phyloP scores from a whole-genome alignment of 2,113 vertebrate genomes.

The Rhizomys pruinosus region DNA sequence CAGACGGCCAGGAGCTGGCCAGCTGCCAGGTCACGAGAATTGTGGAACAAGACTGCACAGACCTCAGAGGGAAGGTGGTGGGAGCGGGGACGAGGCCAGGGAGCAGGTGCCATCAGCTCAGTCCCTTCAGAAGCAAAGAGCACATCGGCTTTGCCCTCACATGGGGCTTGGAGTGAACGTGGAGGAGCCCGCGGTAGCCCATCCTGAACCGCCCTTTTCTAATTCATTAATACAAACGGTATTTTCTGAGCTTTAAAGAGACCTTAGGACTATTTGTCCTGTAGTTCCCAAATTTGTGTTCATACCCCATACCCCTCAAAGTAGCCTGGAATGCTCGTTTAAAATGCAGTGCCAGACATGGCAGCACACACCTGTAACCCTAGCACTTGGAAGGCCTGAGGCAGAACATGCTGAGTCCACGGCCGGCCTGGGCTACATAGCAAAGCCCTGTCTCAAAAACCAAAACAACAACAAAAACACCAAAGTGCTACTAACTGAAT shows the following conservation, averaged over 20 bases:
- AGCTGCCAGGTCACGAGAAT: conserved; percentile 12
- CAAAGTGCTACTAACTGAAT: not conserved
- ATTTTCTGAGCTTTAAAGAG: not conserved
- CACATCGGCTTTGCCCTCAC: rapidly evolving
- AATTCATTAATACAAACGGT: not conserved
- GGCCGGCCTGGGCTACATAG: not conserved
- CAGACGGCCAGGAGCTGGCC: conserved; percentile 53
- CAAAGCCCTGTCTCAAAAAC: not conserved
- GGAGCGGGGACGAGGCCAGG: not conserved
- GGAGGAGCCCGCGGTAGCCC: rapidly evolving
- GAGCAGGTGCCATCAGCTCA: not conserved
- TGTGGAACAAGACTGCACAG: conserved; percentile 35
- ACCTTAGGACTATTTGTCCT: not conserved
- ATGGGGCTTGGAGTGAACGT: rapidly evolving
- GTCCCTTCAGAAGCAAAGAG: too few relatives aligned
- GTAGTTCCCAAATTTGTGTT: not conserved
- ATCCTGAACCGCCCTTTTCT: not conserved
- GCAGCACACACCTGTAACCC: not conserved
- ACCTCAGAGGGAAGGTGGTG: not conserved
- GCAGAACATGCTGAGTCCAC: not conserved
- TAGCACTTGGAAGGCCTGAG: not conserved
- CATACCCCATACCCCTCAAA: rapidly evolving
- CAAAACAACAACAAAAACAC: not conserved
- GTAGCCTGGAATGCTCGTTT: not conserved
- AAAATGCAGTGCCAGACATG: not conserved